phyloP scores from a whole-genome alignment of 2,113 vertebrate species.

The Epinephelus moara region DNA sequence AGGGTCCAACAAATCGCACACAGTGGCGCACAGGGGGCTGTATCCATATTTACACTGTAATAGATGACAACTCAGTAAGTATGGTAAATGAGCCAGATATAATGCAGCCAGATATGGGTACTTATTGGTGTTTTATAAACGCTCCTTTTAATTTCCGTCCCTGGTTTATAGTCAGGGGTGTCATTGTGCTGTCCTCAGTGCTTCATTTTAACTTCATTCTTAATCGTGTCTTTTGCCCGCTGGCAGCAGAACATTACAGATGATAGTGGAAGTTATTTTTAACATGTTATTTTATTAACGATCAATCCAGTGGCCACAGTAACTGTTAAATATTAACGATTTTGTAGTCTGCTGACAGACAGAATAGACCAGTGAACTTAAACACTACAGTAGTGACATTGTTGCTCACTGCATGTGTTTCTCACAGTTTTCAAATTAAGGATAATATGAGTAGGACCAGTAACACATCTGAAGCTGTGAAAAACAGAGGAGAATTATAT shows the following conservation, averaged over 20 bases:
- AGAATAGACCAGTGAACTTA: not conserved
- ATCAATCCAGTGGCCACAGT: constrained; percentile 7
- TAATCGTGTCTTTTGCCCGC: not conserved
- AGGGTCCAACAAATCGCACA: constrained; percentile 1
- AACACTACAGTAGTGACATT: not conserved
- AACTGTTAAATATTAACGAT: constrained; percentile 12
- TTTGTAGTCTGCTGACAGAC: not conserved
- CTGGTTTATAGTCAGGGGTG: not conserved
- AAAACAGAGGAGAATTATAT: not conserved
- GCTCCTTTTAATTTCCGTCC: not conserved
- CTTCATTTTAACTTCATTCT: constrained; percentile 17
- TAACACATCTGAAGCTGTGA: not conserved
- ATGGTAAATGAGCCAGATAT: not conserved
- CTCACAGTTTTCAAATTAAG: constrained; percentile 7
- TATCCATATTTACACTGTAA: constrained; percentile 14
- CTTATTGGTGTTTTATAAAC: constrained; percentile 4
- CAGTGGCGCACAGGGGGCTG: not conserved
- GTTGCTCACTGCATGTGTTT: constrained; percentile 2
- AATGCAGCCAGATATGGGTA: not conserved
- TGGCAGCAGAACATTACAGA: constrained; percentile 7
- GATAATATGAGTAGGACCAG: not conserved
- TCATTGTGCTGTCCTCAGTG: constrained; percentile 15
- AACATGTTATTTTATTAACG: constrained; percentile 32
- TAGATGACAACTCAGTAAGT: not conserved
- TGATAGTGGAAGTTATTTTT: constrained; percentile 24